Evolutionary conservation across 2,888 invertebrate species (phyloP).

Genomic region (Trachelus troglodyta): DNA sequence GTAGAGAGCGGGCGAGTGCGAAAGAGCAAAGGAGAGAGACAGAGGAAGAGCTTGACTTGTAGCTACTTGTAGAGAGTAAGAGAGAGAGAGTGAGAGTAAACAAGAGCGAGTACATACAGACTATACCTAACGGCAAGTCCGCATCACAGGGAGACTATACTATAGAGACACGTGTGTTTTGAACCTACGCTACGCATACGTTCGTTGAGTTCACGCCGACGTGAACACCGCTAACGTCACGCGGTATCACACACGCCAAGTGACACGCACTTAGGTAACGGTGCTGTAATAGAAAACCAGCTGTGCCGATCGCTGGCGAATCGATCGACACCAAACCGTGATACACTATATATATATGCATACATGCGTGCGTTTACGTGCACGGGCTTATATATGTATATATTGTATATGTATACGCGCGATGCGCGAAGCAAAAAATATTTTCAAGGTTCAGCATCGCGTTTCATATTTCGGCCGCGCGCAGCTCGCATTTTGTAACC

Average conservation of each 20-base stretch:
- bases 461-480: background rate
- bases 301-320: slow-evolving; percentile 39
- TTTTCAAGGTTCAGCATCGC: slow-evolving; percentile 3
- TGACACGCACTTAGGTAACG: slow-evolving; percentile 9
- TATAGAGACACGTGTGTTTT: slow-evolving; percentile 51
- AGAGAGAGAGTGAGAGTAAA: background rate
- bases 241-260: background rate
- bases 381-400: background rate
- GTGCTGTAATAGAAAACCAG: slow-evolving; percentile 34
- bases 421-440: slow-evolving; percentile 1
- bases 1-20: background rate
- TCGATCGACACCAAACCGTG: slow-evolving; percentile 31
- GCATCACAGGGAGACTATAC: background rate
- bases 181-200: slow-evolving; percentile 51
- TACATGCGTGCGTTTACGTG: background rate
- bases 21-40: background rate
- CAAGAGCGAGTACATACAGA: background rate
- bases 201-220: slow-evolving; percentile 26
- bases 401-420: background rate
- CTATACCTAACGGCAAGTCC: background rate
- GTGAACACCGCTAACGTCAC: background rate
- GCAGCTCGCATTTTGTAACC: background rate
- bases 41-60: slow-evolving; percentile 5
- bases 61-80: no score
- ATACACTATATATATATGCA: background rate